Percentiles rank a stretch among this genome's conserved stretches.
phyloP scores from a whole-genome alignment of 2,113 vertebrate species.

The Numida meleagris region DNA sequence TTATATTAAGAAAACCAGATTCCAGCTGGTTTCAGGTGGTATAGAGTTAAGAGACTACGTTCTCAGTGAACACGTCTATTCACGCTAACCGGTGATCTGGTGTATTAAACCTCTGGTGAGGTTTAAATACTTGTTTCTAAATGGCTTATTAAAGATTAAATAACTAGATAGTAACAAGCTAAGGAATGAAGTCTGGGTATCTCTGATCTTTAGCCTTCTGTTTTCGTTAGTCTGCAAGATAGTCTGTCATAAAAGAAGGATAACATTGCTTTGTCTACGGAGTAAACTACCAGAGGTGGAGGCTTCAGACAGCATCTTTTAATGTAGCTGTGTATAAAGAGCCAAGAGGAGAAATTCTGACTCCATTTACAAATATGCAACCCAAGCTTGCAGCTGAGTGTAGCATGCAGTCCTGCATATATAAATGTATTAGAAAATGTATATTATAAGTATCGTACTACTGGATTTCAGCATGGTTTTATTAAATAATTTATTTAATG shows the following conservation, averaged over 20 bases:
- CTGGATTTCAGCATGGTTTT: conserved; percentile 80
- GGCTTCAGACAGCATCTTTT: not conserved
- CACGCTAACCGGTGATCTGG: not conserved
- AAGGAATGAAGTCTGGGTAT: not conserved
- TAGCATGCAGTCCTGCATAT: conserved; percentile 57
- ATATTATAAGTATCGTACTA: conserved; percentile 69
- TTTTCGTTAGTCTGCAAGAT: not conserved
- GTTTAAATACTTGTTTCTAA: not conserved
- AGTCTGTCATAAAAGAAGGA: not conserved
- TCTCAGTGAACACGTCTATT: not conserved
- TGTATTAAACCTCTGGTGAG: not conserved
- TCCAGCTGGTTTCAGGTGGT: not conserved
- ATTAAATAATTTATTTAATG: conserved; percentile 80
- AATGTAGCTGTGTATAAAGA: not conserved
- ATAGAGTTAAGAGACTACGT: not conserved
- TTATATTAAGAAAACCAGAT: not conserved
- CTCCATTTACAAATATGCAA: not conserved
- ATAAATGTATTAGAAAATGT: conserved; percentile 72
- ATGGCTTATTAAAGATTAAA: not conserved
- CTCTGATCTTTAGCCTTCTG: not conserved
- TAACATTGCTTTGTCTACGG: not conserved
- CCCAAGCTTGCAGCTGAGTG: not conserved
- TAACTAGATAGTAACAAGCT: not conserved
- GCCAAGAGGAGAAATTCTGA: not conserved
- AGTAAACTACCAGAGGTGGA: not conserved